Base-by-base conservation (phyloP, 2,888 invertebrate species). In the Scaptomyza tumidula region DNA sequence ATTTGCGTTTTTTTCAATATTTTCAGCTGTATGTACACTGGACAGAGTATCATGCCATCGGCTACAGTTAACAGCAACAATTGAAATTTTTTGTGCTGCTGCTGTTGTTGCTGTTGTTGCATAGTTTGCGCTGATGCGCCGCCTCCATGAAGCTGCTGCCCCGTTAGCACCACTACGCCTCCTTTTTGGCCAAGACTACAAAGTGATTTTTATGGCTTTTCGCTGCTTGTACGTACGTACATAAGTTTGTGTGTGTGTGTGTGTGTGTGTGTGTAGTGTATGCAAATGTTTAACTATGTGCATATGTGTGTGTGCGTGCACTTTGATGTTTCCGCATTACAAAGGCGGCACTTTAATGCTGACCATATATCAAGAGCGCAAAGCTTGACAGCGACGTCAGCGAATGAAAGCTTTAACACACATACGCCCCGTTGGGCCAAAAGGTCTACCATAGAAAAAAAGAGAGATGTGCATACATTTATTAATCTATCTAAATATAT, bases 171-270 rank as follows among this genome's bases (percentile, higher is more conserved):
- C 11, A 14, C 39, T 39, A 1, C 9, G 33, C 10, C 19, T 10
- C 53, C 37, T 50, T 64, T 41, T 24, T 50, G 41, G 41, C 14
- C 45, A 43, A 44, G 45, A 75, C 68, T 74, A 83, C 83, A 83
- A 83, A 83, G 83, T 83, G 83, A 83, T 85, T 83, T 83, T 83
- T 83, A 85, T 83, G 83, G 83, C 86, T 83, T 83, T 81, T 70
- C 67, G 75, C 64, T 78, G 64, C 63, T 45, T 19, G 19, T 46
- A 41, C 31, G 48, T 48, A 16, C 45, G 45, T 49, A 52, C 54
- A 27, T 58, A 54, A n/a, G 1, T 19, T 1, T 46, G 43, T 64
- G 45, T 66, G 59, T 73, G 57, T 66, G 35, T 19, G 1, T 19
- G 19, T 46, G 43, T 64, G 45, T 66, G 59, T 73, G 57, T 66